These are phyloP conservation scores for Listronotus oregonensis DNA, from an alignment of 1,140 invertebrate genomes.

Conservation along the genomic window DNA sequence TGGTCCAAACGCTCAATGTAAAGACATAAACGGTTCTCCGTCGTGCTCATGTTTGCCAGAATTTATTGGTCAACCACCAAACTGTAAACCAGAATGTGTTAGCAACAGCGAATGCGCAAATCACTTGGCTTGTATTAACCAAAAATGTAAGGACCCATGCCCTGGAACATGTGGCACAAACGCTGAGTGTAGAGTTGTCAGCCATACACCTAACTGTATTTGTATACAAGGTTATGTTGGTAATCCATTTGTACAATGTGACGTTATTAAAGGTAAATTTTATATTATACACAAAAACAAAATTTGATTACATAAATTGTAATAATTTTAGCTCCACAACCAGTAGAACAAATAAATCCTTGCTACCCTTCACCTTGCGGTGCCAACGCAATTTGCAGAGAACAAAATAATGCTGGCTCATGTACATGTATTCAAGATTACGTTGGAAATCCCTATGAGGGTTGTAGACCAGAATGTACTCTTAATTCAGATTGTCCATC, in stretches of 20 bases:
- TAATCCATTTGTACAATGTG: constrained; percentile 56
- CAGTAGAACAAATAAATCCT: constrained; percentile 55
- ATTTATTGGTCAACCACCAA: constrained; percentile 70
- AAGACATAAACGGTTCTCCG: constrained; percentile 56
- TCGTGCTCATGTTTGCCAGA: constrained; percentile 67
- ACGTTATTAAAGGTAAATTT: constrained; percentile 45
- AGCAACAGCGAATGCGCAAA: constrained; percentile 69
- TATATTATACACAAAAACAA: neutral
- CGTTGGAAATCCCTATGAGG: constrained; percentile 74
- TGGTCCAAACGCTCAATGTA: constrained; percentile 67
- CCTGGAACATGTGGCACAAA: constrained; percentile 63
- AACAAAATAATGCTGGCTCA: constrained; percentile 65
- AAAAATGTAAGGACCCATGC: constrained; percentile 63
- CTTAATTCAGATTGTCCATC: constrained; percentile 69
- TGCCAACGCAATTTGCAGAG: constrained; percentile 68
- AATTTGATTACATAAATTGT: no score
- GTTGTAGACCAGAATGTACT: constrained; percentile 71
- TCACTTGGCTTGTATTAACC: constrained; percentile 67
- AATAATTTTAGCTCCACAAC: constrained; percentile 22
- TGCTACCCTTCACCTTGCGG: constrained; percentile 71
- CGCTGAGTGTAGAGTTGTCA: constrained; percentile 62
- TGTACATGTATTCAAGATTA: constrained; percentile 73
- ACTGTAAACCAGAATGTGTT: constrained; percentile 73
- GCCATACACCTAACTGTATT: constrained; percentile 65
- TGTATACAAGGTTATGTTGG: constrained; percentile 61